Conservation (phyloP, 2,113 vertebrate species). For the Theristicus caerulescens region DNA sequence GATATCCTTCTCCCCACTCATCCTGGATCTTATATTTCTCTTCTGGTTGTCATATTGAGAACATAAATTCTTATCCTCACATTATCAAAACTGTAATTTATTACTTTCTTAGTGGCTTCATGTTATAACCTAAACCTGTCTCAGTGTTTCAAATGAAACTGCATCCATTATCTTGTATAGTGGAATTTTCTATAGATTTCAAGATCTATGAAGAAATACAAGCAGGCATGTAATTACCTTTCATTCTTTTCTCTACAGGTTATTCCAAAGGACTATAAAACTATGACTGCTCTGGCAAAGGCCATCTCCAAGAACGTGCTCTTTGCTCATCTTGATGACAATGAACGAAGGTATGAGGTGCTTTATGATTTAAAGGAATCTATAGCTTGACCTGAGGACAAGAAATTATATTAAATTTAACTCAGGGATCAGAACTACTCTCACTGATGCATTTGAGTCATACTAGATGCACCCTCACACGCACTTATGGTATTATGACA, state of each 20-base stretch:
- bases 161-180: not conserved
- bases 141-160: not conserved
- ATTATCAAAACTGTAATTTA: not conserved
- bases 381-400: not conserved
- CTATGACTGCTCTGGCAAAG: conserved; percentile 96
- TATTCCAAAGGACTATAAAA: conserved; percentile 99
- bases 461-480: not conserved
- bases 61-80: not conserved
- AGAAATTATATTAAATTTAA: not conserved
- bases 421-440: not conserved
- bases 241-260: conserved; percentile 75
- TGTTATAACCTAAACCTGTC: not conserved
- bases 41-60: not conserved
- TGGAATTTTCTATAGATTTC: not conserved
- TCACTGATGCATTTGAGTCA: not conserved
- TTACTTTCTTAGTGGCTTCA: not conserved
- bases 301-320: conserved; percentile 98
- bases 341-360: conserved; percentile 89
- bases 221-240: not conserved
- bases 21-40: not conserved
- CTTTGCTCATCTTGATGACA: conserved; percentile 96
- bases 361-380: not conserved
- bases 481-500: not conserved
- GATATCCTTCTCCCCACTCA: not conserved
- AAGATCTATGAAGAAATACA: not conserved